A percentile compares a stretch with the other conserved stretches of the same genome.
These are phyloP conservation scores for Polyommatus icarus DNA, from an alignment of 2,888 invertebrate species.

Conservation along the genomic window DNA sequence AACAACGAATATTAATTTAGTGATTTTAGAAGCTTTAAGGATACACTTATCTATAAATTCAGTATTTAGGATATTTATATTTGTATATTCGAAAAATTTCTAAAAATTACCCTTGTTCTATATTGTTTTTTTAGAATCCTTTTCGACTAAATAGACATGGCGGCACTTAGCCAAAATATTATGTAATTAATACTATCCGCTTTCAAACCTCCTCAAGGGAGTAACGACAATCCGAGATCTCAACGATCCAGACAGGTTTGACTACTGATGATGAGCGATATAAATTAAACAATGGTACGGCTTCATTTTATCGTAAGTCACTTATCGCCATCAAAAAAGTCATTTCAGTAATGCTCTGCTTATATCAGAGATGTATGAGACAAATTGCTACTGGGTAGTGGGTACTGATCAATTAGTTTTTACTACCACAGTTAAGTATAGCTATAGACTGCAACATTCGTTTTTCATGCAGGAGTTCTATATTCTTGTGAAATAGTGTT, in stretches of 20 bases:
- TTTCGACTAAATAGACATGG: background rate
- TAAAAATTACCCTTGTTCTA: no score
- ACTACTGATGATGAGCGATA: background rate
- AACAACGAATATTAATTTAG: background rate
- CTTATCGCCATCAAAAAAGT: conserved; percentile 17
- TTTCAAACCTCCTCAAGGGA: background rate
- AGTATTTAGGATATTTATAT: no score
- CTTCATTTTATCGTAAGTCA: background rate
- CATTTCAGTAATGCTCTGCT: background rate
- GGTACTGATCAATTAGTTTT: background rate
- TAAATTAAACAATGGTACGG: background rate
- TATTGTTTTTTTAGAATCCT: background rate
- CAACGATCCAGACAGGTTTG: background rate
- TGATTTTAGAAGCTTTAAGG: background rate
- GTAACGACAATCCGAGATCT: background rate
- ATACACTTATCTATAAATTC: no score
- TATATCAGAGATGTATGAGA: background rate
- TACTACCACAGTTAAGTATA: background rate
- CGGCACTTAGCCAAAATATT: no score
- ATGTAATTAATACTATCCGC: background rate
- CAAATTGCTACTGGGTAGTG: background rate
- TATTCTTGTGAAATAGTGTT: no score
- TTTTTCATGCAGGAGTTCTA: no score
- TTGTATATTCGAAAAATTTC: no score
- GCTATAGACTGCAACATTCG: background rate